Percentiles rank a stretch among this genome's conserved stretches.
These are phyloP conservation scores for Megaceryle torquata DNA, from an alignment of 2,113 vertebrate species.

Conservation along the genomic window DNA sequence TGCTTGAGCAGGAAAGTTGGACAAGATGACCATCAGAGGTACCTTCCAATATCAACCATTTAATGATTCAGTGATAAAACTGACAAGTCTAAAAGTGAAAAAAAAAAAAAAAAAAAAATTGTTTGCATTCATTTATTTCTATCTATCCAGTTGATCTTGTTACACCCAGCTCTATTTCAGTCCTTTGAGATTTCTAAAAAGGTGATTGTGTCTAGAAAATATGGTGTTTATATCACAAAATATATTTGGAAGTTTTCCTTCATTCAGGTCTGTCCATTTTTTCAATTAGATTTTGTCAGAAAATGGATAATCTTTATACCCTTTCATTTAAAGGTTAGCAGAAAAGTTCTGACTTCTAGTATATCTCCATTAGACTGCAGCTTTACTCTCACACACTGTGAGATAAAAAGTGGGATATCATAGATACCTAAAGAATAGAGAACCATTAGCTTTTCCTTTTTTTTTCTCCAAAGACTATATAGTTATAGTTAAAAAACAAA, in stretches of 20 bases:
- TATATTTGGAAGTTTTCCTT: background rate
- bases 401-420: background rate
- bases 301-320: background rate
- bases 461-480: too few relatives aligned
- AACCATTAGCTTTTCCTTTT: background rate
- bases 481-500: background rate
- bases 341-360: background rate
- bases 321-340: background rate
- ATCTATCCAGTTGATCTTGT: background rate
- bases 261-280: background rate
- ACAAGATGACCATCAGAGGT: background rate
- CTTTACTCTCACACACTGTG: background rate
- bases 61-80: background rate
- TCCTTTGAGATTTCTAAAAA: background rate
- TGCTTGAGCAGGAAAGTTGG: background rate
- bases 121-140: background rate
- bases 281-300: background rate
- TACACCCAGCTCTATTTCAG: background rate
- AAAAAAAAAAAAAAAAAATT: background rate
- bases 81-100: background rate
- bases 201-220: background rate
- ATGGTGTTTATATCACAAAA: background rate
- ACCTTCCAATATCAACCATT: background rate
- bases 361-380: background rate
- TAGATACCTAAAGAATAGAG: background rate